Conservation (phyloP, 2,113 vertebrate species). For the Campylorhamphus procurvoides region DNA sequence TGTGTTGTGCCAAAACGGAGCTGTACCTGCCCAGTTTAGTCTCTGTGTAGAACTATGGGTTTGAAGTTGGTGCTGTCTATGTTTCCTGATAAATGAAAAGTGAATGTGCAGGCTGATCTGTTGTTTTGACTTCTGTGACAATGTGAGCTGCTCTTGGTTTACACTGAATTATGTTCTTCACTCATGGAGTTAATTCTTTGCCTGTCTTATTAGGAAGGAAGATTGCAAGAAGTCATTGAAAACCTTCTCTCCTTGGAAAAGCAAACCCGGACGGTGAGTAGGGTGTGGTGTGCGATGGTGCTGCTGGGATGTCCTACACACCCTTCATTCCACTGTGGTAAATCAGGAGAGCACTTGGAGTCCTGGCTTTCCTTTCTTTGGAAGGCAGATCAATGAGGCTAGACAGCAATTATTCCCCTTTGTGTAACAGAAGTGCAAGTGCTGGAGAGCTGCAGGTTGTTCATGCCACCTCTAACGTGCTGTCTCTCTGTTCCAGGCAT, state of each 20-base stretch:
- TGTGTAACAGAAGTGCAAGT: neutral
- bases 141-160: neutral
- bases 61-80: neutral
- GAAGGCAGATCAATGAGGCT: neutral
- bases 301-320: fast-evolving
- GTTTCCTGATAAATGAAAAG: neutral
- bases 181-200: neutral
- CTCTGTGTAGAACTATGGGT: neutral
- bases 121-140: neutral
- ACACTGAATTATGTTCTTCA: neutral
- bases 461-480: neutral
- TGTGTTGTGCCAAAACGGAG: neutral
- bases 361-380: neutral
- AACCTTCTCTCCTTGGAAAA: conserved; percentile 95
- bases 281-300: fast-evolving
- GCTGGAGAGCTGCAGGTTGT: neutral
- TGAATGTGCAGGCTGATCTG: neutral
- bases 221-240: conserved; percentile 95
- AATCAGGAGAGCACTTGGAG: neutral
- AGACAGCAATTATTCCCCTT: neutral
- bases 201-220: conserved; percentile 85
- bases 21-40: neutral
- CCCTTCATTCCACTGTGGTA: neutral
- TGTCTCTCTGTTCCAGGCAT: conserved; percentile 81
- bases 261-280: conserved; percentile 94